phyloP scores from a whole-genome alignment of 30 jellyfish, hydroid and myxozoan species.

The Turritopsis dohrnii region DNA sequence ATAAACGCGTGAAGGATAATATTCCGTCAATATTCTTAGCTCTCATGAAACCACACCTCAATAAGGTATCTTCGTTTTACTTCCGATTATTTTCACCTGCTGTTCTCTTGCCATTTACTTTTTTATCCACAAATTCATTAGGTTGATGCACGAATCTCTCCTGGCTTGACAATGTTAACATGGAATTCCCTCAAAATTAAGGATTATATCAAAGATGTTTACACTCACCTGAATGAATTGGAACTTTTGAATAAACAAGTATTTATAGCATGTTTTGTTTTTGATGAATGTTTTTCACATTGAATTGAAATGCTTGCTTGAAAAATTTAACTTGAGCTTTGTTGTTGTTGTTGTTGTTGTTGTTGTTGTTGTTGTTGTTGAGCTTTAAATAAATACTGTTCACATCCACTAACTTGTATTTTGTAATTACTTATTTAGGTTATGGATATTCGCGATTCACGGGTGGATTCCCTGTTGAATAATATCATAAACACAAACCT shows the following conservation, averaged over 20 bases:
- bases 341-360: neutral
- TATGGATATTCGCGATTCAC: conserved; percentile 76
- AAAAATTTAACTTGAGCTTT: too few relatives aligned
- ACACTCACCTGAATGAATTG: conserved; percentile 38
- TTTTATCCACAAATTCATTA: neutral
- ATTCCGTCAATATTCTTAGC: conserved; percentile 67
- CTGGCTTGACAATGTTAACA: conserved; percentile 68
- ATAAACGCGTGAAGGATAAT: conserved; percentile 39
- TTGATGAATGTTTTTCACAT: neutral
- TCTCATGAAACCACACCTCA: conserved; percentile 68
- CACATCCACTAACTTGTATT: neutral
- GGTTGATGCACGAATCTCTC: conserved; percentile 88
- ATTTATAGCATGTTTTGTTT: neutral
- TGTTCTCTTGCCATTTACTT: neutral
- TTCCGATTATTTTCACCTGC: neutral
- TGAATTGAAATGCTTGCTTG: too few relatives aligned
- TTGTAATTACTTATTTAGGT: conserved; percentile 28
- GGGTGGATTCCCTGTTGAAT: conserved; percentile 61
- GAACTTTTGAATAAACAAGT: conserved; percentile 58
- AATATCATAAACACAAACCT: conserved; percentile 56
- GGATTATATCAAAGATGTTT: conserved; percentile 42
- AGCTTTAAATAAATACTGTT: neutral
- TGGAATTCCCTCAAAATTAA: conserved; percentile 81
- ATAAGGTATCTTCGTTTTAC: conserved; percentile 46
- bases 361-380: neutral